Base-by-base conservation (phyloP, 2,113 vertebrate genomes). In the Ranitomeya variabilis region DNA sequence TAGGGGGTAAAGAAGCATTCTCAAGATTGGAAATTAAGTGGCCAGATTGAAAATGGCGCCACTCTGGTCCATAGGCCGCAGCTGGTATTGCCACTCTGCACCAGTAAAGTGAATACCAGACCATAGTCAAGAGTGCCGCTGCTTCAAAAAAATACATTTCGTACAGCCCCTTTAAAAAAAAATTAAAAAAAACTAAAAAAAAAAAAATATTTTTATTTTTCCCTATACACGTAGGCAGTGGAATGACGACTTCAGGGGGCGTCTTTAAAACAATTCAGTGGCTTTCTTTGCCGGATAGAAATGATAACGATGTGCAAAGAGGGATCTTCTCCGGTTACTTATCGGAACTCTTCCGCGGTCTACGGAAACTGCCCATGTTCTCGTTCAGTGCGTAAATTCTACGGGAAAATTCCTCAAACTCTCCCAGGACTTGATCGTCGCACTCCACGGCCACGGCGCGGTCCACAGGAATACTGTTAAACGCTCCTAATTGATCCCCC, bases 341-440 rank as follows among this genome's bases (percentile, higher is more conserved):
- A 55, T 99, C 98, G 0, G 97, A 99, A 90, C 96, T 97, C 91
- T 99, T 98, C 74, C 98, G 96, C 0, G 97, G 97, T 15, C 97
- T 92, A 62, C 97, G 96, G 93, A 99, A 99, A 92, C 97, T 98
- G 91, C 98, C 97, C 91, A 97, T 93, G 74, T 98, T 99, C 90
- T 99, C 97, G 0, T 96, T 99, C 88, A 99, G 96, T 90, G 98
- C 98, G 80, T 96, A 99, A 94, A 99, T 99, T 93, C 98, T 97
- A 23, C 97, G 95, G 18, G 98, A 99, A 94, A 99, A 98, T 94
- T 99, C 98, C 91, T 99, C 97, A 2, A 99, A 98, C 90, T 99
- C 98, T 0, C 97, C 98, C 71, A 99, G 95, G 51, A 99, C 98
- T 92, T 99, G 98, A 14, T 99, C 98, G 0, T 99, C 98, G 2